Evolutionary conservation across 2,113 vertebrate species (phyloP), one percentile per base, ranked within the genome.

Genomic region (Microcebus murinus): DNA sequence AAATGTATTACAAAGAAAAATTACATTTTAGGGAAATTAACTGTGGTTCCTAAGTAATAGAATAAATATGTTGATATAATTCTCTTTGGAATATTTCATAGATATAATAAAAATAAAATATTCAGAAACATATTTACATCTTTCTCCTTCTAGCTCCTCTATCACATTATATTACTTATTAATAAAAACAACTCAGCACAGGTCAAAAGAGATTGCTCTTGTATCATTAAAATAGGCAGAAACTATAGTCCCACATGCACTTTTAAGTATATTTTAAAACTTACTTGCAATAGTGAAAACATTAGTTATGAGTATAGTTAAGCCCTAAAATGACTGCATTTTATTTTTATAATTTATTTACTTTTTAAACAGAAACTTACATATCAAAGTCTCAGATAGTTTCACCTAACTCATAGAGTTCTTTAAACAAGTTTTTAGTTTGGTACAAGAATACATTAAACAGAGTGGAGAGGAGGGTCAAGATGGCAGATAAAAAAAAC

Each of bases 1-100:
- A 92, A 90, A 92, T 87, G 12, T 71, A 80, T 87, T 95, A 90
- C 7, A 84, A 84, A 87, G 34, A 84, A 88, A 92, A 90, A 81
- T 95, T 45, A 73, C 13, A 81, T 90, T 96, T 97, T 87, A 96
- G 6, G 55, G 17, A 93, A 96, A 90, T 96, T 87, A 92, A 86
- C 68, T 87, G 20, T 83, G 31, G 34, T 55, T 95, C 27, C 63
- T 91, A 74, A 95, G 63, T 70, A 96, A 81, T 14, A 80, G 42
- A 93, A 80, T 87, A 73, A 95, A 52, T 34, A 91, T 50, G 45
- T 42, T 93, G 63, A 73, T 76, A 8, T 6, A 87, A 76, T 89
- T 87, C 6, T 93, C 18, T 77, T 94, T 59, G n/a, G 4, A 88
- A 86, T 85, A 92, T 70, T 73, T 48, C 34, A 85, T 21, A 67